Evolutionary conservation across 2,797 vertebrate genomes (phyloP).

Genomic region (Poeciliopsis turneri): DNA sequence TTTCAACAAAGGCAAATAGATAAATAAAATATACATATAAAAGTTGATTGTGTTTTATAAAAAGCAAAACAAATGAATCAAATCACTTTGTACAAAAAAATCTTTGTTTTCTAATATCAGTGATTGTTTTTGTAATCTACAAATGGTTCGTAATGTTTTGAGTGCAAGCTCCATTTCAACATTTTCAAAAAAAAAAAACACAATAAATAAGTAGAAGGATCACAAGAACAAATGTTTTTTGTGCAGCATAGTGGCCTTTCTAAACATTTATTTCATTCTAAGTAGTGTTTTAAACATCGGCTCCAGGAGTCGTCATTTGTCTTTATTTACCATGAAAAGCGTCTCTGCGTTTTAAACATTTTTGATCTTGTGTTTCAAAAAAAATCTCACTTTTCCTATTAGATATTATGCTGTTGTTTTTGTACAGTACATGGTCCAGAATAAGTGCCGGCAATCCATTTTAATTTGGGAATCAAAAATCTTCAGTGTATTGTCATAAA

Average conservation of each 20-base stretch:
- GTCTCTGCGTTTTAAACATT: background rate
- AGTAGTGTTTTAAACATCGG: conserved; percentile 4
- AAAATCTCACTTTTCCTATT: background rate
- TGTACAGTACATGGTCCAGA: background rate
- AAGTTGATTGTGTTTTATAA: background rate
- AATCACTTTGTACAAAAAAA: background rate
- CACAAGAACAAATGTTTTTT: background rate
- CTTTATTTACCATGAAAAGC: background rate
- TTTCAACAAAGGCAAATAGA: background rate
- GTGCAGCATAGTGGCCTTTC: background rate
- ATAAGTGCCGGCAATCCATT: conserved; percentile 10
- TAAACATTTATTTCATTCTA: conserved; percentile 1
- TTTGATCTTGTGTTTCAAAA: background rate
- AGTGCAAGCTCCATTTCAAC: background rate
- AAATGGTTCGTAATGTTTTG: background rate
- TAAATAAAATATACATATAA: background rate
- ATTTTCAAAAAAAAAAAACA: background rate
- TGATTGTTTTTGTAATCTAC: background rate
- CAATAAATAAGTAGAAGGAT: background rate
- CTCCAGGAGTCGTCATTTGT: background rate
- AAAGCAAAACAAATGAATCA: background rate
- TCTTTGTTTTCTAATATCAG: background rate
- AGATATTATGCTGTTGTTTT: background rate
- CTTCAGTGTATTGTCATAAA: conserved; percentile 24
- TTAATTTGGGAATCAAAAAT: conserved; percentile 6